Evolutionary conservation across 2,888 invertebrate species (phyloP).

Genomic region (Agrilus cyanescens): DNA sequence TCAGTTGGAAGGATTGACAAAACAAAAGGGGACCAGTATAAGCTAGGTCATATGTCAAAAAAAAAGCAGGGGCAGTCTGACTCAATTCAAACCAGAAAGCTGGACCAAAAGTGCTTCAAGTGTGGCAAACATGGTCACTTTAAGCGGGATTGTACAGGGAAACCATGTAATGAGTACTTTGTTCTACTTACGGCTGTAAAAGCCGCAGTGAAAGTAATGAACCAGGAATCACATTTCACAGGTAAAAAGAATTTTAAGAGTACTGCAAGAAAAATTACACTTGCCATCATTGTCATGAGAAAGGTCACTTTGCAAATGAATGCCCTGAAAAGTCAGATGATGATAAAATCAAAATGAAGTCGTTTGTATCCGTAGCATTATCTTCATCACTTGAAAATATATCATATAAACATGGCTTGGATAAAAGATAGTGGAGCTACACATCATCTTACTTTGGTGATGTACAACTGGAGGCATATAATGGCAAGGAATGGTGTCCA

Average conservation of each 20-base stretch:
- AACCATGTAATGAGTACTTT: too few relatives aligned
- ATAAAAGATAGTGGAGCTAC: conserved; percentile 18
- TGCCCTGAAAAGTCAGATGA: conserved; percentile 10
- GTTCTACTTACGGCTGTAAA: too few relatives aligned
- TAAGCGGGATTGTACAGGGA: conserved; percentile 11
- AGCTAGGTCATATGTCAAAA: too few relatives aligned
- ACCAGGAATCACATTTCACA: too few relatives aligned
- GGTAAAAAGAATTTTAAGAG: too few relatives aligned
- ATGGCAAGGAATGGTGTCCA: conserved; percentile 17
- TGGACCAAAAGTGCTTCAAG: conserved; percentile 12
- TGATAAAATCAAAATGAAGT: conserved; percentile 1
- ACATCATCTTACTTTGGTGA: conserved; percentile 17
- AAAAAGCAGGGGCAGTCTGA: too few relatives aligned
- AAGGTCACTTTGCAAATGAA: conserved; percentile 18
- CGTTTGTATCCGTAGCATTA: too few relatives aligned
- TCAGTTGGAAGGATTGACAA: too few relatives aligned
- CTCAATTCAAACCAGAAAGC: too few relatives aligned
- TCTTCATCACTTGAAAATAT: too few relatives aligned
- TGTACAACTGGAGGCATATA: conserved; percentile 18
- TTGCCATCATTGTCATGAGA: conserved; percentile 17
- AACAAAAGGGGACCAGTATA: not conserved
- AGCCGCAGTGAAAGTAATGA: too few relatives aligned
- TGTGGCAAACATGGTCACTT: conserved; percentile 13
- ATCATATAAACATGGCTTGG: conserved; percentile 4
- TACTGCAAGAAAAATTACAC: conserved; percentile 18